Evolutionary conservation across 1,140 invertebrate genomes (phyloP), one percentile per base, ranked within the genome.

Genomic region (Psix sp.): DNA sequence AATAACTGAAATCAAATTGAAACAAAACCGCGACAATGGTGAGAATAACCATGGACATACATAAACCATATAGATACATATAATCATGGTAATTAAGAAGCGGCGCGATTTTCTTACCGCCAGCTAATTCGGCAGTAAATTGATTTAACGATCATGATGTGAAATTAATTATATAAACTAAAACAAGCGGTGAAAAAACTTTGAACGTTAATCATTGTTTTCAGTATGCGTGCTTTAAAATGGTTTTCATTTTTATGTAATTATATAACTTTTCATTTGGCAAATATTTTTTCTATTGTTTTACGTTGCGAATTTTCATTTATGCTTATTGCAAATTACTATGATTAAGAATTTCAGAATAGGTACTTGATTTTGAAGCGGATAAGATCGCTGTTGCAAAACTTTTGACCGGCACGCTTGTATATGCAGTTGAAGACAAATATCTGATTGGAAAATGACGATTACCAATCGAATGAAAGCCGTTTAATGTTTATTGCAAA

Each of bases 401-500:
- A n/a, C n/a, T n/a, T n/a, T n/a, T n/a, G n/a, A n/a, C n/a, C n/a
- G n/a, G n/a, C n/a, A n/a, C n/a, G n/a, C n/a, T n/a, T n/a, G n/a
- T n/a, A n/a, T n/a, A n/a, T n/a, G n/a, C n/a, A n/a, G n/a, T n/a
- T n/a, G n/a, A n/a, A n/a, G 51, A 57, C 57, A 57, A 62, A 49
- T 51, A 40, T 57, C 43, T 51, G 13, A 71, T 71, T 63, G 67
- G 49, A 62, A 71, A 71, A 62, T 63, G 67, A 49, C 67, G 21
- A 71, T 71, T 71, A 71, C 57, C 48, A 71, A 71, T 71, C 57
- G 57, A 71, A 71, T 51, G 48, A 54, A 48, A 56, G 56, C 56
- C 67, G 67, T 71, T 71, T 63, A 71, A 71, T 63, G 67, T 51
- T 62, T 51, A 63, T 71, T 39, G 67, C 67, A 51, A 57, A 49